Percentiles rank a stretch among this genome's conserved stretches.
These are phyloP conservation scores for Gymnobelideus leadbeateri DNA, from an alignment of 2,113 vertebrate genomes.

Conservation along the genomic window DNA sequence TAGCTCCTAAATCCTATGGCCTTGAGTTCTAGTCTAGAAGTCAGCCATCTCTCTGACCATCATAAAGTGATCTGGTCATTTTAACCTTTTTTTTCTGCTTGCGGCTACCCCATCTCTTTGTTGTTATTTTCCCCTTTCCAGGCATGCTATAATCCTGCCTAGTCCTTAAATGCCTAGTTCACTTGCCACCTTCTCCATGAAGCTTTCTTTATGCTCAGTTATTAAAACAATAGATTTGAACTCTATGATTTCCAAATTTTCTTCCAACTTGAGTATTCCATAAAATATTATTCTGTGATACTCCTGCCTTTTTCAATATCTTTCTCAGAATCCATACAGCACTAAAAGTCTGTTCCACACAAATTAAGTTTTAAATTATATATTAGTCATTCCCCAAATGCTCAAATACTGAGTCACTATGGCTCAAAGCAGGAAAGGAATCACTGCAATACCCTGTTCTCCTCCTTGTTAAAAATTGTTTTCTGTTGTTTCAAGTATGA, in stretches of 20 bases:
- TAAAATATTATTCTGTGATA: constrained; percentile 39
- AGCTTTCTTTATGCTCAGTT: neutral
- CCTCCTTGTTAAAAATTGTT: neutral
- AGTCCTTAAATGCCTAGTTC: neutral
- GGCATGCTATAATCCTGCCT: neutral
- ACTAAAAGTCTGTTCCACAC: neutral
- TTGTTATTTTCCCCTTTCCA: neutral
- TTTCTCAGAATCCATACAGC: neutral
- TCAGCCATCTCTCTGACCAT: neutral
- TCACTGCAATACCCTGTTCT: neutral
- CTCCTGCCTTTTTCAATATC: neutral
- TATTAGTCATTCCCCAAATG: neutral
- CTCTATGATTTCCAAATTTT: neutral
- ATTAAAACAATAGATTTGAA: neutral
- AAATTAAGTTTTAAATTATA: constrained; percentile 3
- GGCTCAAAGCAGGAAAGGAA: neutral
- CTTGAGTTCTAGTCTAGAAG: neutral
- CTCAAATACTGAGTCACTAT: neutral
- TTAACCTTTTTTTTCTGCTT: neutral
- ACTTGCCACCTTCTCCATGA: neutral
- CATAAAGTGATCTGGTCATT: neutral
- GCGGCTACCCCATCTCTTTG: neutral
- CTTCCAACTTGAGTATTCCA: neutral
- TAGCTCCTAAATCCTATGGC: neutral
- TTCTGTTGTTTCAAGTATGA: neutral